Evolutionary conservation across 2,797 vertebrate genomes (phyloP).

Genomic region (Gastrophryne carolinensis): DNA sequence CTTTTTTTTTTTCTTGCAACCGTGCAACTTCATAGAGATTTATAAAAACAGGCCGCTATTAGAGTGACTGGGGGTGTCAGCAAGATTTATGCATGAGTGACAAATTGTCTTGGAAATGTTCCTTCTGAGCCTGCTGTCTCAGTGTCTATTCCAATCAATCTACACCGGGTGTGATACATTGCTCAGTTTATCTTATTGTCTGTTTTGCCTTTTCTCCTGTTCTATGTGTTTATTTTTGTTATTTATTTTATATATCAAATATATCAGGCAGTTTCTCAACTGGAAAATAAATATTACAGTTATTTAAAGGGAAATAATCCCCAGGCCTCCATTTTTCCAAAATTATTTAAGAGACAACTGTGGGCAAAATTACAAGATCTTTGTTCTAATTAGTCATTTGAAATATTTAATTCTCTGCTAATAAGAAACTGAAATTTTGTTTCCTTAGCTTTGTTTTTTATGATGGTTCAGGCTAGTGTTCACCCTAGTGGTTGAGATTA

Average conservation of each 20-base stretch:
- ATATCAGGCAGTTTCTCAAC: constrained; percentile 69
- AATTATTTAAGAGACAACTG: too few species aligned
- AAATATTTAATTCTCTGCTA: too few species aligned
- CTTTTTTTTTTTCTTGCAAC: constrained; percentile 86
- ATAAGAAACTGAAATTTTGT: too few species aligned
- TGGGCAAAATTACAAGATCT: too few species aligned
- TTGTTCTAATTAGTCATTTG: too few species aligned
- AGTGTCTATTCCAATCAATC: constrained; percentile 64
- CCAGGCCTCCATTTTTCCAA: too few species aligned
- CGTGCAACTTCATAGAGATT: constrained; percentile 99
- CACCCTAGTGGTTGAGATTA: too few species aligned
- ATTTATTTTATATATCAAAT: constrained; percentile 55
- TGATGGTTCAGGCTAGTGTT: too few species aligned
- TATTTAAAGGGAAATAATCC: too few species aligned
- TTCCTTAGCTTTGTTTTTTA: too few species aligned
- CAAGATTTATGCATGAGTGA: constrained; percentile 99
- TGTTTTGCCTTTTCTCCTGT: constrained; percentile 52
- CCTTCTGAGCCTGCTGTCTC: constrained; percentile 73
- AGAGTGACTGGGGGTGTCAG: constrained; percentile 98
- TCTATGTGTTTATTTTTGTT: not conserved
- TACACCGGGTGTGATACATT: constrained; percentile 63
- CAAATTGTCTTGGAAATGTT: constrained; percentile 95
- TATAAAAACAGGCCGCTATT: constrained; percentile 96
- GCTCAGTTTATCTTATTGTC: constrained; percentile 63
- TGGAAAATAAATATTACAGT: too few species aligned